Evolutionary conservation across 2,888 invertebrate genomes (phyloP), one percentile per base, ranked within the genome.

Genomic region (Amphipoea oculea): DNA sequence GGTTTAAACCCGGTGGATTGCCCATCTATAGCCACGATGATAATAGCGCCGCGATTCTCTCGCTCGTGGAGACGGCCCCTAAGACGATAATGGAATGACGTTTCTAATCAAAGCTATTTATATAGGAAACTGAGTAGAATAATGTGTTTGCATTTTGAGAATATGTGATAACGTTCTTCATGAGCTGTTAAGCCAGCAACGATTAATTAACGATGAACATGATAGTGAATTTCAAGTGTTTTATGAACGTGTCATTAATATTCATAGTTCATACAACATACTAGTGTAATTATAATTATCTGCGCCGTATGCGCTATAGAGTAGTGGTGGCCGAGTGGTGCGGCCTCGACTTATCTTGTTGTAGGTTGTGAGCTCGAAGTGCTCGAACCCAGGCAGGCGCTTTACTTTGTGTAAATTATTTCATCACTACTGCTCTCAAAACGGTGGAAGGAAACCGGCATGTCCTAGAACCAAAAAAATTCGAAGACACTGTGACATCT

Each of bases 91-190:
- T 68, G 36, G 51, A 42, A n/a, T 48, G 42, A 70, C n/a, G 23
- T 78, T 79, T 75, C 51, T 82, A 75, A 70, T 77, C 9, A 2
- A 40, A 36, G 12, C 4, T 14, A 79, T 45, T 45, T 11, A 9
- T 9, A 45, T 9, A 70, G n/a, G 29, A 23, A 62, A 20, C 12
- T 6, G 14, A 54, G 1, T 57, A 17, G 40, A 51, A 71, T 57
- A 51, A 71, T 57, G n/a, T 60, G n/a, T n/a, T 67, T 40, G 11
- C 1, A n/a, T 57, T 36, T 17, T 36, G 4, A 23, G 12, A 7
- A 11, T 29, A 11, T 76, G 57, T 60, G 4, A 60, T 12, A 23
- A 60, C n/a, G n/a, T n/a, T n/a, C 4, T n/a, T 75, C 7, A 12
- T 48, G 36, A 40, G 36, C 23, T 57, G 57, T 57, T 7, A 57